A percentile compares a stretch with the other conserved stretches of the same genome.
Conservation (phyloP, 2,113 vertebrate genomes). For the Anhinga anhinga region DNA sequence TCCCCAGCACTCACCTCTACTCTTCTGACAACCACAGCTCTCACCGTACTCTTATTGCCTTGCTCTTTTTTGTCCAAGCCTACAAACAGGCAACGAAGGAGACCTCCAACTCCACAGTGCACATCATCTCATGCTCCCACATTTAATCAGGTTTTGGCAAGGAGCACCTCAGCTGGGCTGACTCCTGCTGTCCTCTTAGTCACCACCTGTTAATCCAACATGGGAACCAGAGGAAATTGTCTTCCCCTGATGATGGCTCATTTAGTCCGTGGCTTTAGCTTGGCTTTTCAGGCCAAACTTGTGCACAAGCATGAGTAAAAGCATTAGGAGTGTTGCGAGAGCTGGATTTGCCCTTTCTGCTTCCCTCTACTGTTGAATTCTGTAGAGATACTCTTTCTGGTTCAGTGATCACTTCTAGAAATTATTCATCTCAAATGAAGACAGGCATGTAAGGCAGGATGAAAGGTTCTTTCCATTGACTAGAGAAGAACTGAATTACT, state of each 20-base stretch:
- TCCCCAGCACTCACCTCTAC: neutral
- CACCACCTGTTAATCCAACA: neutral
- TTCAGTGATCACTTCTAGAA: neutral
- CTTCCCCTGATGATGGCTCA: neutral
- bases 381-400: neutral
- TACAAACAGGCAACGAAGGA: neutral
- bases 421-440: neutral
- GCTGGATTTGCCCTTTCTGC: neutral
- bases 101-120: neutral
- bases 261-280: neutral
- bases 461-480: neutral
- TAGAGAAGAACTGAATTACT: neutral
- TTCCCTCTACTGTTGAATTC: neutral
- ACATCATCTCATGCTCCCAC: neutral
- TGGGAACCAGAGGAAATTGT: neutral
- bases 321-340: neutral
- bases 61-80: neutral
- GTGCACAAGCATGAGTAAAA: accelerated
- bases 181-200: neutral
- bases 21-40: neutral
- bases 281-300: neutral
- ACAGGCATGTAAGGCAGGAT: neutral
- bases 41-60: neutral
- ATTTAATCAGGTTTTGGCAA: neutral
- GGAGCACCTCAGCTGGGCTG: neutral